Evolutionary conservation across 2,797 vertebrate species (phyloP), one percentile per base, ranked within the genome.

Genomic region (Sphenodon punctatus): DNA sequence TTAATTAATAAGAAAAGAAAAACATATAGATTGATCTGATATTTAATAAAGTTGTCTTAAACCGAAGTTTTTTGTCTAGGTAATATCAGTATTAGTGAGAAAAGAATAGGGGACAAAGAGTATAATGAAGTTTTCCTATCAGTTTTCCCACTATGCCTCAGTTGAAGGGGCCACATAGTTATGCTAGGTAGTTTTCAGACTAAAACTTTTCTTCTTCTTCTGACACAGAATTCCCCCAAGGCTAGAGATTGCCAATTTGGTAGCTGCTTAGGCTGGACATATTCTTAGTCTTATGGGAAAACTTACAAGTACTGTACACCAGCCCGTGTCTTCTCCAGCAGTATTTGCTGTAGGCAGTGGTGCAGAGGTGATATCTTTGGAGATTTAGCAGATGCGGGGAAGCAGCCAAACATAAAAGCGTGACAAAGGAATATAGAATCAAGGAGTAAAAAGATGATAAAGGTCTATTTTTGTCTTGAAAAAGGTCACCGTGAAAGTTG

Each of bases 391-490:
- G 69, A 75, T 39, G 65, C 75, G 85, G 43, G 34, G 69, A 90
- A 92, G 43, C 42, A 60, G 58, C 10, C 75, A 59, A 91, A 90
- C 85, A 81, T 86, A 78, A 93, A 91, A 90, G 19, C 75, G 12
- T 88, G 59, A 91, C 78, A 88, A 89, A 91, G 55, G 70, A 88
- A 80, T 10, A 84, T 82, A 89, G 61, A 87, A 73, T 74, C 80
- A 84, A 86, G 30, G 30, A 51, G 22, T 10, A 45, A 68, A 53
- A 76, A 67, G 55, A 84, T 36, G 48, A 89, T 80, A 85, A 84
- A 91, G 19, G 80, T 59, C 36, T 88, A 53, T 88, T 89, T 90
- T 87, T 88, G 73, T 82, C 83, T 77, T 86, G 70, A 85, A 89
- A 83, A 91, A 88, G 67, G 77, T 89, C 85, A 79, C 49, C 20